Evolutionary conservation across 2,113 vertebrate species (phyloP), one percentile per base, ranked within the genome.

Genomic region (Oreochromis tanganicae): DNA sequence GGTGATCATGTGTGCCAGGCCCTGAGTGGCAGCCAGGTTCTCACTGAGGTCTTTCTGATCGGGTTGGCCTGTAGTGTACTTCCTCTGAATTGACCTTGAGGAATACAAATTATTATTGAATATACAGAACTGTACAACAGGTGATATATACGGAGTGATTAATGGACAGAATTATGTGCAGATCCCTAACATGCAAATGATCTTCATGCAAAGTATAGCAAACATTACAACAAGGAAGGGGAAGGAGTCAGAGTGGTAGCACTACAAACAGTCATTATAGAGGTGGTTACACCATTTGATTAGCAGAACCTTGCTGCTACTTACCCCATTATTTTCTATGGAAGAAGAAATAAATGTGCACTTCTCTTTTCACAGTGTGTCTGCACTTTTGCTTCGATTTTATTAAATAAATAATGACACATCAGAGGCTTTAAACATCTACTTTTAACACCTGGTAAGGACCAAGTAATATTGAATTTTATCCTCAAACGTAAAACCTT

Each of bases 31-130:
- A 4, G 99, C 99, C 92, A 98, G 95, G 91, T 98, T 99, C 96
- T 99, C 99, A 82, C 89, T 99, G 89, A 99, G 97, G 95, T 99
- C 98, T 93, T 98, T 99, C 93, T 99, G 98, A 95, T 99, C 98
- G 1, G 98, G 99, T 27, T 98, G 97, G 38, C 99, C 99, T 0
- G 98, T 97, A 90, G 97, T 96, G 55, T 99, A 99, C 94, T 99
- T 99, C 95, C 96, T 98, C 96, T 99, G 99, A 92, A 98, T 98
- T 85, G 97, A 98, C 95, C 99, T 99, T 91, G 55, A 95, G 94
- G 88, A 16, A 48, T 0, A 81, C 14, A 85, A 52, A 87, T 17
- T 5, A 73, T 66, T 1, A 54, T 16, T 83, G n/a, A 80, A 66
- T 17, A 11, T n/a, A 55, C 7, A 36, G 32, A 79, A 80, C 17